A percentile compares a stretch with the other conserved stretches of the same genome.
These are phyloP conservation scores for Abrostola triplasia DNA, from an alignment of 2,888 invertebrate species.

Conservation along the genomic window DNA sequence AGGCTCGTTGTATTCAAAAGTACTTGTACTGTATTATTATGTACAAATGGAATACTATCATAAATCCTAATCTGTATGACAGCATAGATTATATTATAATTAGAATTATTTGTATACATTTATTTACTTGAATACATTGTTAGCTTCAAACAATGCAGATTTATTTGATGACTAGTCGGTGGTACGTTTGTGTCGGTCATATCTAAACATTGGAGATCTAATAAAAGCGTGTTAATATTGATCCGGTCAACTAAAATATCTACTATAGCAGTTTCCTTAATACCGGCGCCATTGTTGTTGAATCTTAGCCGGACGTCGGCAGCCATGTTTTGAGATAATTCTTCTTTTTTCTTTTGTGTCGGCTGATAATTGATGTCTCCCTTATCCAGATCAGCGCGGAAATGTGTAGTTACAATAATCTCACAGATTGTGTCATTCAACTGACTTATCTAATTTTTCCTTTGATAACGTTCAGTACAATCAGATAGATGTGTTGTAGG, in stretches of 20 bases:
- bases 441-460: slow-evolving; percentile 24
- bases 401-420: slow-evolving; percentile 20
- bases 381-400: slow-evolving; percentile 26
- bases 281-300: background rate
- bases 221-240: background rate
- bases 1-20: background rate
- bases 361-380: slow-evolving; percentile 28
- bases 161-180: background rate
- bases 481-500: slow-evolving; percentile 4
- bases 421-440: slow-evolving; percentile 34
- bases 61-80: background rate
- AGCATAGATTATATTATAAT: background rate
- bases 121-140: background rate
- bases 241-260: background rate
- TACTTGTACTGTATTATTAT: too few species aligned
- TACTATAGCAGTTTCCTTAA: background rate
- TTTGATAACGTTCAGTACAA: background rate
- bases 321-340: slow-evolving; percentile 4
- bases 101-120: background rate
- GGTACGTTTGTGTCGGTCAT: background rate
- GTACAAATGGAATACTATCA: background rate
- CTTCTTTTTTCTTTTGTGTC: slow-evolving; percentile 1
- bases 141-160: background rate
- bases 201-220: background rate
- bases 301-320: background rate